Evolutionary conservation across 2,888 invertebrate genomes (phyloP), one percentile per base, ranked within the genome.

Genomic region (Macrosiphum euphorbiae): DNA sequence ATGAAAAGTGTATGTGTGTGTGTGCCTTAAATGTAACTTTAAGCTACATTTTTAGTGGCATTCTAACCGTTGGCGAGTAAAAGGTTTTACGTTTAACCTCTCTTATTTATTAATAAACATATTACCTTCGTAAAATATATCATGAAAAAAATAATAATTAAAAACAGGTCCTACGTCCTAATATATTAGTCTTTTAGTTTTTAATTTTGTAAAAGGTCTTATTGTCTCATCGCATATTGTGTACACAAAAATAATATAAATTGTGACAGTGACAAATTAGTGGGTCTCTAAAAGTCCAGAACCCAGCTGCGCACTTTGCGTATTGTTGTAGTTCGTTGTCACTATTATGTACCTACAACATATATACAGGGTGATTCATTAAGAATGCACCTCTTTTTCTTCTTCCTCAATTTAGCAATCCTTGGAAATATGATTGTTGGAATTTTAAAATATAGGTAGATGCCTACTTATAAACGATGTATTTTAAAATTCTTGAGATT

Each of bases 181-280:
- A 35, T 78, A 78, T 35, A 78, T 78, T 35, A 35, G 20, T 78
- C 35, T 78, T 78, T 78, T 78, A 35, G 8, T 35, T 52, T 50
- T 88, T 52, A 78, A 78, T 78, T 78, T 78, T 78, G 35, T 78
- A 78, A 78, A 78, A 35, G 50, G 52, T 88, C 52, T 52, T 24
- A 24, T 35, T 52, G 28, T 86, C 26, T 44, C 20, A 52, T 35
- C 50, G 1, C 52, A 52, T 24, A 52, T 52, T 52, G 50, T 88
- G 20, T 52, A 88, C n/a, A 52, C 24, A n/a, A 88, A 52, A 87
- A 88, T 47, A 50, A 35, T 88, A 50, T 88, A n/a, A 28, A 10
- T 26, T 24, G 16, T 88, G 35, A 52, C 52, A 52, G 35, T 52
- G 52, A 88, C n/a, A 52, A 52, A 88, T 52, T 88, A 88, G 52